Conservation (phyloP, 2,888 invertebrate species). For the Proisotoma minuta region DNA sequence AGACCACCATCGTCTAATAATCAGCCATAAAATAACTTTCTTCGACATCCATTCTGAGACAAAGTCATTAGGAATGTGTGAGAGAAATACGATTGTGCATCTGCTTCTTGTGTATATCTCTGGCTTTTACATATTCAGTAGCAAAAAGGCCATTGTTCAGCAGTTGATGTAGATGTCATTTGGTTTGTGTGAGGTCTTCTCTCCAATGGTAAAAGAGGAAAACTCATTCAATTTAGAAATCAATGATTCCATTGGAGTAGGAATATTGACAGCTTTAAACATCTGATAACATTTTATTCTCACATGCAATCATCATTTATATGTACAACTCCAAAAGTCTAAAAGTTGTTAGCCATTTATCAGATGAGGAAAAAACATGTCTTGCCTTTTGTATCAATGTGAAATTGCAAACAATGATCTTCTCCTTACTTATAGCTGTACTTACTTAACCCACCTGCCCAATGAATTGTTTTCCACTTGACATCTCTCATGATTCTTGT, state of each 20-base stretch:
- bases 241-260: conserved; percentile 6
- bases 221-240: conserved; percentile 10
- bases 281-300: conserved; percentile 40
- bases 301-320: conserved; percentile 33
- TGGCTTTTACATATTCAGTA: conserved; percentile 15
- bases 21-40: background rate
- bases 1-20: conserved; percentile 30
- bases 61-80: no score
- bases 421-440: no score
- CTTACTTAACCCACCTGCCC: background rate
- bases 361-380: no score
- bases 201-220: background rate
- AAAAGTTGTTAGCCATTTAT: no score
- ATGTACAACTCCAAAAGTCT: no score
- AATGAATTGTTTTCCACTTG: background rate
- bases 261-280: conserved; percentile 38
- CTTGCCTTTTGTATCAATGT: no score
- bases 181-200: conserved; percentile 24
- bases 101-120: no score
- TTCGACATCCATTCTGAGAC: background rate
- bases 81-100: no score
- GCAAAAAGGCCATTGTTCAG: conserved; percentile 30
- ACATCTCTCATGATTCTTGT: background rate
- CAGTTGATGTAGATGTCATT: background rate
- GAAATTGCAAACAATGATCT: no score